These are phyloP conservation scores for Brachionus koreanus DNA, from an alignment of 1,140 invertebrate species.

Conservation along the genomic window DNA sequence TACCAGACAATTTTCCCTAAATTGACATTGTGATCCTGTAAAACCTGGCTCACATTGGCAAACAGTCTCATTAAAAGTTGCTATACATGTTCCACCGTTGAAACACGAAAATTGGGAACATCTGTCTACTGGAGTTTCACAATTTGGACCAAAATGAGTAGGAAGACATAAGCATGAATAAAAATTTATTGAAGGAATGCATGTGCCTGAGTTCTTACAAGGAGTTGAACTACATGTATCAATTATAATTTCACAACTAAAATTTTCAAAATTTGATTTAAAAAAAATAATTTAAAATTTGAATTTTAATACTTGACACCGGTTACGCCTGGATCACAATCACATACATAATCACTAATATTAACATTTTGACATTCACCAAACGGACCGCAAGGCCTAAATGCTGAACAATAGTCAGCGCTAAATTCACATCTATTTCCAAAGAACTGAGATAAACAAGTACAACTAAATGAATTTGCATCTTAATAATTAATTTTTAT, in stretches of 20 bases:
- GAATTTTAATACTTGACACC: constrained; percentile 56
- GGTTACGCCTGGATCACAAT: constrained; percentile 72
- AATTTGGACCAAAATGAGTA: background rate
- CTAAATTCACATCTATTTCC: constrained; percentile 46
- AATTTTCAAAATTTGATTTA: background rate
- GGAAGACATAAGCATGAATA: constrained; percentile 23
- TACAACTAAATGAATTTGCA: constrained; percentile 48
- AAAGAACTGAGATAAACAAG: constrained; percentile 48
- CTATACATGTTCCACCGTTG: constrained; percentile 20
- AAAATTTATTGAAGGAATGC: constrained; percentile 55
- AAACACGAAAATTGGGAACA: constrained; percentile 6
- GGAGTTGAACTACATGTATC: constrained; percentile 61
- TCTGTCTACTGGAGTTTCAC: background rate
- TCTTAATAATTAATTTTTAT: constrained; percentile 67
- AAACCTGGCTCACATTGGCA: constrained; percentile 51
- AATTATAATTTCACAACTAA: constrained; percentile 46
- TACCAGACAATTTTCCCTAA: constrained; percentile 79
- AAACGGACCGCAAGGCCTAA: constrained; percentile 36
- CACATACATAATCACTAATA: constrained; percentile 72
- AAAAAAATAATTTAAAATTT: background rate
- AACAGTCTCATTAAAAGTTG: constrained; percentile 48
- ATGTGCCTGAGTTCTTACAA: constrained; percentile 89
- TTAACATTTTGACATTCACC: constrained; percentile 4
- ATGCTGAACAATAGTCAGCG: constrained; percentile 44
- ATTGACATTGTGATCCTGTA: constrained; percentile 52